Base-by-base conservation (phyloP, 2,113 vertebrate genomes). In the Ctenomys sociabilis region DNA sequence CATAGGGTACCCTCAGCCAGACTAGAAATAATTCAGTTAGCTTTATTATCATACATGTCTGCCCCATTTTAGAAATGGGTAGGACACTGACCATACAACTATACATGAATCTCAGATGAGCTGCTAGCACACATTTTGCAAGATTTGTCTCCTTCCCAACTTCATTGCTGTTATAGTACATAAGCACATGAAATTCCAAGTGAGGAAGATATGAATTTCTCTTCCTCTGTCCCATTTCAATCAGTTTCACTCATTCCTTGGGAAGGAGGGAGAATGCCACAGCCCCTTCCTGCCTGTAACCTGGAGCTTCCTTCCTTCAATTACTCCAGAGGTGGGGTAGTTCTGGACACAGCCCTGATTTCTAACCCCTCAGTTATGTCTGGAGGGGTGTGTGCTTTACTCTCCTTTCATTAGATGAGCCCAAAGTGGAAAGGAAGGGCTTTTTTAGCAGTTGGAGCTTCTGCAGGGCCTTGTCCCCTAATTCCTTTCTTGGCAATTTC, bases 301-400 rank as follows among this genome's bases (percentile, higher is more conserved):
- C 80, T 28, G 61, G 95, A n/a, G 68, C 57, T 92, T 96, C 95
- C 94, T 93, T 95, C 90, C 90, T 85, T 35, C n/a, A 52, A 40
- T 43, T 72, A 82, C 57, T 93, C 90, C 83, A 45, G 35, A 35
- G 88, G 37, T 40, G 52, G 72, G 7, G 57, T 49, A 49, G 49
- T 49, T 0, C 3, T 52, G 68, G 80, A 85, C 49, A 57, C n/a
- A 91, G 66, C 61, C 81, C 49, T 43, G 40, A 73, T 45, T 68
- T 52, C 92, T 32, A 40, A 92, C 57, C 40, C 49, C 37, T 90
- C 54, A 40, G 90, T 63, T 92, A 54, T 37, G 16, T 92, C 64
- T 75, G 78, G 6, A 66, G 68, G 14, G 59, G 32, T 45, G 19
- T 35, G 4, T 32, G 45, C 80, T 30, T 73, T 88, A 32, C 3